A percentile compares a stretch with the other conserved stretches of the same genome.
These are phyloP conservation scores for Paracentrotus lividus DNA, from an alignment of 53 echinoderm and acorn worm genomes.

Conservation along the genomic window DNA sequence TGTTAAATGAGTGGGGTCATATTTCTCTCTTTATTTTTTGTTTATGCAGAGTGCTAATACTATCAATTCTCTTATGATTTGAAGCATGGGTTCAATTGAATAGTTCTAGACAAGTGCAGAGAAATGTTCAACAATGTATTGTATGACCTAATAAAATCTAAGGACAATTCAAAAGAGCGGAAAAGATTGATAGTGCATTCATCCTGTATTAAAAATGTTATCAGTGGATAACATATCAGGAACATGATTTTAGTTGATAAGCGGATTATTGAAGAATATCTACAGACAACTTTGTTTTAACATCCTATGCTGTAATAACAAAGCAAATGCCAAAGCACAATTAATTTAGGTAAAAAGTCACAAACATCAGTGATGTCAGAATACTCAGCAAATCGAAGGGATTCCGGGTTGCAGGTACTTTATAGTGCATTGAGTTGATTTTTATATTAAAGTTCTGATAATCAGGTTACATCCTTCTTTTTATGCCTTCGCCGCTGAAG, in stretches of 20 bases:
- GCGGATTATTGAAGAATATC: constrained; percentile 23
- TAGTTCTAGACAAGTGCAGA: not conserved
- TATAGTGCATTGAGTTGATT: not conserved
- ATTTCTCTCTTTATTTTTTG: not conserved
- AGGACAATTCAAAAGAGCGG: not conserved
- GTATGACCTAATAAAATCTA: not conserved
- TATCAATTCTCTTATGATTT: too few species aligned
- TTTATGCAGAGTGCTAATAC: not conserved
- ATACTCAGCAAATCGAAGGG: not conserved
- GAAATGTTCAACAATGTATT: not conserved
- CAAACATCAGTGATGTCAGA: not conserved
- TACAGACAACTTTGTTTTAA: constrained; percentile 40
- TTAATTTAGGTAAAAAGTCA: not conserved
- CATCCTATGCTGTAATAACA: constrained; percentile 13
- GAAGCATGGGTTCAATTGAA: too few species aligned
- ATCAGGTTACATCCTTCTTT: too few species aligned
- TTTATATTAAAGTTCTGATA: not conserved
- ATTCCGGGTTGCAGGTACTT: not conserved
- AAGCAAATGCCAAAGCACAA: not conserved
- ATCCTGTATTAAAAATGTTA: not conserved
- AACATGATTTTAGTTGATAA: not conserved
- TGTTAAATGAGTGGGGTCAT: too few species aligned
- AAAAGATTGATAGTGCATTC: constrained; percentile 29
- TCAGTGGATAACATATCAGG: not conserved
- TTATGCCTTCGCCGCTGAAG: too few species aligned